Base-by-base conservation (phyloP, 2,113 vertebrate species). In the Phrynocephalus versicolor region DNA sequence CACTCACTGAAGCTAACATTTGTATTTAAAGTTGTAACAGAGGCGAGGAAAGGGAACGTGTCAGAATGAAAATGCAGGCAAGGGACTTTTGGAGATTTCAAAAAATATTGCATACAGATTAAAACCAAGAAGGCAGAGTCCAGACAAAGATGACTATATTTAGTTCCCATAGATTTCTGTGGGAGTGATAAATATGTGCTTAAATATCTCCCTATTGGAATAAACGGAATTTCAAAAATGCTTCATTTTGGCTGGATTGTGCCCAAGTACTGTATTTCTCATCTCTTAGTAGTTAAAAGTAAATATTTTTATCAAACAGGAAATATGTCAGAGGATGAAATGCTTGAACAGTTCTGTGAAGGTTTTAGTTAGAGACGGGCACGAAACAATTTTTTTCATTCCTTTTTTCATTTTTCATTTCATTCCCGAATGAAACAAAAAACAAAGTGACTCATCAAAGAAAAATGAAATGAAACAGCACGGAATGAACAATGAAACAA, bases 1-100 rank as follows among this genome's bases (percentile, higher is more conserved):
- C 79, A 80, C 82, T 60, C 78, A 80, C 83, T 71, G 39, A 60
- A 80, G 81, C 77, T 75, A 89, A 88, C 83, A 3, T 81, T 93
- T 89, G 60, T 82, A 85, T 27, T 90, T 87, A 77, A 86, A 15
- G 41, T 88, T 80, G 18, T 25, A 18, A 80, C 86, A 90, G 91
- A 87, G 13, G 45, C 35, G 15, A 30, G 14, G 14, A 18, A 35
- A 62, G 30, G 35, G 9, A 64, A 10, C 55, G 82, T 85, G 78
- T 88, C 88, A 93, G 77, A 86, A 92, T 72, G 77, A 82, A 64
- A 87, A 83, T n/a, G 21, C 27, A 82, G 6, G 1, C 27, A 33
- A 39, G 79, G 90, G 77, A n/a, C 19, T 72, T 72, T 72, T 83
- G 88, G 73, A 76, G 70, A 85, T 79, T 77, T 19, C 75, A 70